phyloP scores from a whole-genome alignment of 2,113 vertebrate species.

The Microcebus tavaratra region DNA sequence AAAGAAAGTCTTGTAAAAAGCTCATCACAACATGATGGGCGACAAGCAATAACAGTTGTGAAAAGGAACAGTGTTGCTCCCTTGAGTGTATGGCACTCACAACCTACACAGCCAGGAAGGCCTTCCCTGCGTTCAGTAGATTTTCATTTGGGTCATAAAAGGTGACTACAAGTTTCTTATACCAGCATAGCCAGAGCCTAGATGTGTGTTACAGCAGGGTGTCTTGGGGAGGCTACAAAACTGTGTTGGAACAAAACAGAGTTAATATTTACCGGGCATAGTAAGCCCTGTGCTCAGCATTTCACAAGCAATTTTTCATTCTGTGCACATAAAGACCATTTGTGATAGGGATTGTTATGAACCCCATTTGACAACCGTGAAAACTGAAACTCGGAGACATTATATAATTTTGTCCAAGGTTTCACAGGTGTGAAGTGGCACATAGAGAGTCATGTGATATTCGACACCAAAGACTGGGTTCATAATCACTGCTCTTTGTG shows the following conservation, averaged over 20 bases:
- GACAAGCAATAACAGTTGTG: not conserved
- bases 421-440: not conserved
- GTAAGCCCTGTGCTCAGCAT: not conserved
- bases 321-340: not conserved
- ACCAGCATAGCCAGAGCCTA: not conserved
- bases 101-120: not conserved
- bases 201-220: not conserved
- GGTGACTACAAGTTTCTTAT: not conserved
- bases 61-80: not conserved
- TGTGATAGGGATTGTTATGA: not conserved
- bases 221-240: not conserved
- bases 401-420: not conserved
- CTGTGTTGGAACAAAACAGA: not conserved
- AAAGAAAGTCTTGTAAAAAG: not conserved
- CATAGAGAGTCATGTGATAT: not conserved
- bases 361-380: not conserved
- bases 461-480: not conserved
- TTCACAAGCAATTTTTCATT: not conserved
- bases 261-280: not conserved
- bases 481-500: not conserved
- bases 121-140: not conserved
- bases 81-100: not conserved
- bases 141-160: not conserved
- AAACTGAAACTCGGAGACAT: not conserved
- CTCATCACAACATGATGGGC: not conserved